Base-by-base conservation (phyloP, 2,113 vertebrate genomes). In the Chauna torquata region DNA sequence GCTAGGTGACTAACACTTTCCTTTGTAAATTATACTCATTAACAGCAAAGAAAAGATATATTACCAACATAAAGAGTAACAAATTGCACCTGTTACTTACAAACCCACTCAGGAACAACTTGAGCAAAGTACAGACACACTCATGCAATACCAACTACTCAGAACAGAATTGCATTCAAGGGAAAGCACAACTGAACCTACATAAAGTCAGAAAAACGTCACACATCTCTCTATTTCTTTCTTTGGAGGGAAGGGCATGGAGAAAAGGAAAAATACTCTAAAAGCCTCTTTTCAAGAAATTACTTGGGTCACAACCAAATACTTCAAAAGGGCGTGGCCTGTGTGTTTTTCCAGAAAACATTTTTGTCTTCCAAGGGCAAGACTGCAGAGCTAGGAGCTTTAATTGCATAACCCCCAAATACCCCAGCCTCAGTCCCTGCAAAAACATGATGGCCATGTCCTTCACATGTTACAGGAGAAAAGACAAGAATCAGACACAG, bases 391-490 rank as follows among this genome's bases (percentile, higher is more conserved):
- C 12, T 42, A 10, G 24, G 58, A n/a, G 42, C 17, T 82, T 34
- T 27, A 27, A 23, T 2, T 12, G 32, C 17, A 8, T 22, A 22
- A 22, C 6, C 4, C 15, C 34, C 54, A 40, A 19, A 9, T 3
- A 19, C 18, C 47, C 22, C 52, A 11, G 32, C 23, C 32, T 47
- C 11, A 2, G 27, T 13, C 3, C 1, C 9, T 4, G 6, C 27
- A 58, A 27, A 75, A 62, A 3, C 5, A 8, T 0, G 1, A 71
- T 16, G 16, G 42, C 15, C 16, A 4, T 1, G 1, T 57, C 42
- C 28, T n/a, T 81, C 61, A 23, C 3, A 2, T 4, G 47, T 14
- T 19, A 9, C 11, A 5, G n/a, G 34, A 42, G 38, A 15, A 47
- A 55, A 36, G 44, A 0, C 7, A 17, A 54, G 59, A 36, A 23